Base-by-base conservation (phyloP, 2,888 invertebrate genomes). In the Lepetodrilus schrolli region DNA sequence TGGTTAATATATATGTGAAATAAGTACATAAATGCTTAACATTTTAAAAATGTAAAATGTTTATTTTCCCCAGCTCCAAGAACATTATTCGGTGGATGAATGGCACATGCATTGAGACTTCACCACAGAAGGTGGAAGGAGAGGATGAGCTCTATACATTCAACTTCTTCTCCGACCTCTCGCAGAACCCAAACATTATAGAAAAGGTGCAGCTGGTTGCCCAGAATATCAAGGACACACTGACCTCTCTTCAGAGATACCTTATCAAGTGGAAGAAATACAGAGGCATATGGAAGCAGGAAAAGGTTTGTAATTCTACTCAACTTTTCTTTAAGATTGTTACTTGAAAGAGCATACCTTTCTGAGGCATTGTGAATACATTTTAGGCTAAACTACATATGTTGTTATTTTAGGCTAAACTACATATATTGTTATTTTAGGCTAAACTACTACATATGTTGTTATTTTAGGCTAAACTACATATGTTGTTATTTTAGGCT, bases 61-160 rank as follows among this genome's bases (percentile, higher is more conserved):
- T n/a, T n/a, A n/a, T n/a, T n/a, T n/a, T n/a, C n/a, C n/a, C n/a
- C 84, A 94, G 94, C 76, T 89, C 96, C 4, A 95, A 94, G 83
- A 90, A 92, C 0, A 95, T 97, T 86, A 93, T 94, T 0, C 93
- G 97, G 7, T 97, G 97, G 97, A 95, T 95, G 94, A 92, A 93
- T 82, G 94, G 94, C 10, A 95, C 95, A 0, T 97, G 96, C 84
- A 87, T 95, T 0, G 93, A 94, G 47, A 95, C 95, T 76, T 92
- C 93, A 0, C 93, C 94, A 0, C 93, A 94, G 78, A 92, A 91
- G 80, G 90, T 93, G 7, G 91, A 92, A 0, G 92, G 93, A 1
- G 92, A 93, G 70, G 94, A 92, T 82, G 93, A 93, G 48, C 92
- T 92, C 74, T 93, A 93, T 81, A 92, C 93, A 0, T 95, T 94